Base-by-base conservation (phyloP, 2,888 invertebrate genomes). In the Hermodice carunculata region DNA sequence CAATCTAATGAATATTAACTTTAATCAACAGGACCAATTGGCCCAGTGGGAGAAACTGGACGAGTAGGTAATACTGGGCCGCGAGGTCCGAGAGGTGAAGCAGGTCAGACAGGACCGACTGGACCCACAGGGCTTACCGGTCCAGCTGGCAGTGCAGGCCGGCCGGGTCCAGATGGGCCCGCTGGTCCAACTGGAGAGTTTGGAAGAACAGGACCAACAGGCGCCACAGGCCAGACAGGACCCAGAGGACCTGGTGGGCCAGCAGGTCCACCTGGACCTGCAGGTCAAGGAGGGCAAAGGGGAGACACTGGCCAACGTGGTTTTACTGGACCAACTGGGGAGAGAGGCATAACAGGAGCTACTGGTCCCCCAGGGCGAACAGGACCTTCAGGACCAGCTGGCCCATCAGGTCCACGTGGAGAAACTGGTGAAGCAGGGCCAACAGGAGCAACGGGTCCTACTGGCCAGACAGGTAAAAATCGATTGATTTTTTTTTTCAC, bases 151-250 rank as follows among this genome's bases (percentile, higher is more conserved):
- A 3, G 34, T 24, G 37, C 56, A 26, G 73, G 71, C 11, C 26
- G 37, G 34, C 56, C 34, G 51, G 71, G 73, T 24, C 46, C 34
- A 2, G 42, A 54, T 24, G 72, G 72, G n/a, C n/a, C n/a, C n/a
- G 19, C 46, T n/a, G 67, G 67, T 22, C 24, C 17, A 22, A 2
- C 26, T 8, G 56, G 56, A 19, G 22, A 14, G 22, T 4, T 43
- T 52, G 61, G 61, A 26, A 31, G 26, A n/a, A 4, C 54, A 22
- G 61, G 64, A 60, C 40, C 60, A 1, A 32, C 52, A 22, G 67
- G 67, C 34, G 34, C 60, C 28, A 24, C 51, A 2, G 64, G 64
- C n/a, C 26, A 52, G 6, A 28, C 61, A 31, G 64, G 64, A 51
- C 17, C 28, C 24, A 24, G 24, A n/a, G 67, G 70, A 40, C 64